phyloP scores from a whole-genome alignment of 2,113 vertebrate genomes.

The Malurus cyaneus region DNA sequence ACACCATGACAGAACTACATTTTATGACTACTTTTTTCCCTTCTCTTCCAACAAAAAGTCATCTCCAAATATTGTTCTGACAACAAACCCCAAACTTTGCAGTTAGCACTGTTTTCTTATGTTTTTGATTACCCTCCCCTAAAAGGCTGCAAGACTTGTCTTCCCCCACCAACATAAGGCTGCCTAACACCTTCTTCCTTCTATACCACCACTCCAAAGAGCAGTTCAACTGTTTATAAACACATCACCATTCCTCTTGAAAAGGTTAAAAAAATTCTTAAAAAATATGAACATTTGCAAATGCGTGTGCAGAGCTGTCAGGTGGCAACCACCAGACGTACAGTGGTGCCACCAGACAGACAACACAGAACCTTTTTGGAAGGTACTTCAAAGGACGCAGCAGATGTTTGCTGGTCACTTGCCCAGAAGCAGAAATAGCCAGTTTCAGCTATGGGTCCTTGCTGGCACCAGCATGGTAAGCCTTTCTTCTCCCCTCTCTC shows the following conservation, averaged over 20 bases:
- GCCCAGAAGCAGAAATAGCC: conserved; percentile 25
- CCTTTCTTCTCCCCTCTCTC: neutral
- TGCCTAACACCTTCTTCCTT: neutral
- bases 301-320: neutral
- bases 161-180: neutral
- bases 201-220: neutral
- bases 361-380: conserved; percentile 2
- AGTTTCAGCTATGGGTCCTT: neutral
- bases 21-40: neutral
- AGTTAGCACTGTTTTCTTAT: neutral
- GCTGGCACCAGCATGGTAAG: neutral
- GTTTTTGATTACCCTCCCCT: neutral
- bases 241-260: neutral
- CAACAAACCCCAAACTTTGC: neutral
- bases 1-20: neutral
- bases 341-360: conserved; percentile 13
- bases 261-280: neutral
- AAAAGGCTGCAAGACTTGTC: neutral
- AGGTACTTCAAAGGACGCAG: conserved; percentile 25
- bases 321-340: conserved; percentile 8
- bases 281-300: neutral
- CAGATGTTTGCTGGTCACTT: conserved; percentile 29
- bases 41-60: neutral
- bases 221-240: neutral
- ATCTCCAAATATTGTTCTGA: neutral